These are phyloP conservation scores for Clarias magur DNA, from an alignment of 2,113 vertebrate genomes.

Conservation along the genomic window DNA sequence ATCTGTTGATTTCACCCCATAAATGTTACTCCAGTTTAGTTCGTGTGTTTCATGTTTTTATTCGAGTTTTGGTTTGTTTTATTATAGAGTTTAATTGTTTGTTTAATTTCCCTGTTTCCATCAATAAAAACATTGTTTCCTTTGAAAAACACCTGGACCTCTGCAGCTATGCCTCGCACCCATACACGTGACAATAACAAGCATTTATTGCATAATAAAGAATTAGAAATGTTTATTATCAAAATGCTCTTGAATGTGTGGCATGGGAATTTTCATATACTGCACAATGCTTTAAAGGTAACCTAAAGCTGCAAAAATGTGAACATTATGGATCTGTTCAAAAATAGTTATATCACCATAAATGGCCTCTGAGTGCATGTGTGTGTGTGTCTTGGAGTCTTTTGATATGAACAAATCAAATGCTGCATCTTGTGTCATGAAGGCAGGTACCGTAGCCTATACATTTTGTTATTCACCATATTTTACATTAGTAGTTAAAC, in stretches of 20 bases:
- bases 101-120: no score
- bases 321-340: not conserved
- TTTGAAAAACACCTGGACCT: no score
- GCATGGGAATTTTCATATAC: conserved; percentile 34
- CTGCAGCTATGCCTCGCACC: no score
- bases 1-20: no score
- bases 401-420: not conserved
- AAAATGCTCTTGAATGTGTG: not conserved
- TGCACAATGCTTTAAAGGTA: not conserved
- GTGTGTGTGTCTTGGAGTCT: not conserved
- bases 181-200: no score
- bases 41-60: no score
- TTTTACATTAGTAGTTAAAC: not conserved
- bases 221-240: not conserved
- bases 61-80: no score
- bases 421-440: not conserved
- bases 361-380: conserved; percentile 17
- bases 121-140: no score
- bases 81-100: no score
- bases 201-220: not conserved
- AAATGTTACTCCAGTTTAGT: no score
- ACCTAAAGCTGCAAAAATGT: conserved; percentile 27
- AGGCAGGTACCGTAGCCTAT: not conserved
- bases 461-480: not conserved
- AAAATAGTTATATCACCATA: conserved; percentile 29